These are phyloP conservation scores for Mythimna loreyi DNA, from an alignment of 2,888 invertebrate genomes.

Conservation along the genomic window DNA sequence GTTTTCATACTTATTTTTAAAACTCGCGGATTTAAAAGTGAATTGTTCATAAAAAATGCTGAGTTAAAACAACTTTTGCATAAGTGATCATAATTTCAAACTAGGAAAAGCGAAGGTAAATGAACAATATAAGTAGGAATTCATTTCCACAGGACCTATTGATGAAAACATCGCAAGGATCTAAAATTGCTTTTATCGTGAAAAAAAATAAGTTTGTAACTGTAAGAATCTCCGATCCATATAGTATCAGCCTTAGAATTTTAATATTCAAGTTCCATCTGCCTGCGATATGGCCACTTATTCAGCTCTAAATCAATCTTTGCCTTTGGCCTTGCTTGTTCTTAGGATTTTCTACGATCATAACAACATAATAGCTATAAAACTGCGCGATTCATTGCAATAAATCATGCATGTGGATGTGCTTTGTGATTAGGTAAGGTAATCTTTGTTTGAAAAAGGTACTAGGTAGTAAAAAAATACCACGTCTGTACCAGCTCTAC, in stretches of 20 bases:
- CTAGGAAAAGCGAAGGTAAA: not conserved
- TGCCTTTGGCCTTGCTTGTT: slow-evolving; percentile 42
- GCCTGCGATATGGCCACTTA: slow-evolving; percentile 15
- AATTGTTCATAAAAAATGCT: no score
- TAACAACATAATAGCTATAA: slow-evolving; percentile 44
- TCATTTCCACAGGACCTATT: not conserved
- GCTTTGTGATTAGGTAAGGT: slow-evolving; percentile 16
- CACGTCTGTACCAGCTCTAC: not conserved
- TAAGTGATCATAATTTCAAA: no score
- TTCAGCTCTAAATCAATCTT: slow-evolving; percentile 20
- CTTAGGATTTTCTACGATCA: slow-evolving; percentile 44
- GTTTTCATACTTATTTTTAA: no score
- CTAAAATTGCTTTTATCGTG: not conserved
- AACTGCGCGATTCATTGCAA: slow-evolving; percentile 35
- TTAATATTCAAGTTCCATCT: slow-evolving; percentile 1
- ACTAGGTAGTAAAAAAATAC: not conserved
- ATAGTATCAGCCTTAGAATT: not conserved
- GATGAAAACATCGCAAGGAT: not conserved
- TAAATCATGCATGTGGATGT: slow-evolving; percentile 30
- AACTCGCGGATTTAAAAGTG: no score
- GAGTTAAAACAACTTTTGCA: not conserved
- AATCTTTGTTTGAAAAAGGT: slow-evolving; percentile 23
- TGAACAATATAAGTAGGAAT: no score
- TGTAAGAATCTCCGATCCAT: not conserved
- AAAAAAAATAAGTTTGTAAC: not conserved